These are phyloP conservation scores for Neria commutata DNA, from an alignment of 2,888 invertebrate genomes.

Conservation along the genomic window DNA sequence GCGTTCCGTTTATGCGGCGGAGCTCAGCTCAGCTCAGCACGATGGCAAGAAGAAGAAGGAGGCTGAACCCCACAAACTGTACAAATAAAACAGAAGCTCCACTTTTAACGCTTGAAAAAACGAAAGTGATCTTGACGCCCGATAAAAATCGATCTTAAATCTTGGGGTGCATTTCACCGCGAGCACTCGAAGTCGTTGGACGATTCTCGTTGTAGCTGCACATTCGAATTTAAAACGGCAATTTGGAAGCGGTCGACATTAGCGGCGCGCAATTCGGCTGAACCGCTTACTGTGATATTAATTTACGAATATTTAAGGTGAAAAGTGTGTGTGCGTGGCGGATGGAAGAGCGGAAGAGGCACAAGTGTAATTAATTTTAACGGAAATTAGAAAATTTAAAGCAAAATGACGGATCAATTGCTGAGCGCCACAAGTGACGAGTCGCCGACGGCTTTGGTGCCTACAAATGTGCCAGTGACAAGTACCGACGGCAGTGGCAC, in stretches of 20 bases:
- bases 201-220: constrained; percentile 19
- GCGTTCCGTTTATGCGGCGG: too few species aligned
- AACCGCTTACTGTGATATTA: constrained; percentile 25
- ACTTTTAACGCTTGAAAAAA: constrained; percentile 32
- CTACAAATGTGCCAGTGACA: constrained; percentile 33
- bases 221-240: background rate
- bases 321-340: too few species aligned
- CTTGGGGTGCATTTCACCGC: constrained; percentile 29
- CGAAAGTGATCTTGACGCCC: constrained; percentile 34
- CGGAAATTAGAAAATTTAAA: background rate
- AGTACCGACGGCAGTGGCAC: background rate
- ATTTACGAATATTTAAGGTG: constrained; percentile 12
- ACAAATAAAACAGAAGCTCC: constrained; percentile 33
- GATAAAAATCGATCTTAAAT: constrained; percentile 28
- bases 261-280: background rate
- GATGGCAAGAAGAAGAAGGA: constrained; percentile 17
- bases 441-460: constrained; percentile 40
- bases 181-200: constrained; percentile 25
- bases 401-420: constrained; percentile 47
- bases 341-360: background rate
- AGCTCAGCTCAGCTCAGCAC: background rate
- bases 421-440: constrained; percentile 36
- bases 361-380: background rate
- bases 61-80: constrained; percentile 28
- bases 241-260: background rate